Evolutionary conservation across 2,113 vertebrate species (phyloP).

Genomic region (Beaufortia kweichowensis): DNA sequence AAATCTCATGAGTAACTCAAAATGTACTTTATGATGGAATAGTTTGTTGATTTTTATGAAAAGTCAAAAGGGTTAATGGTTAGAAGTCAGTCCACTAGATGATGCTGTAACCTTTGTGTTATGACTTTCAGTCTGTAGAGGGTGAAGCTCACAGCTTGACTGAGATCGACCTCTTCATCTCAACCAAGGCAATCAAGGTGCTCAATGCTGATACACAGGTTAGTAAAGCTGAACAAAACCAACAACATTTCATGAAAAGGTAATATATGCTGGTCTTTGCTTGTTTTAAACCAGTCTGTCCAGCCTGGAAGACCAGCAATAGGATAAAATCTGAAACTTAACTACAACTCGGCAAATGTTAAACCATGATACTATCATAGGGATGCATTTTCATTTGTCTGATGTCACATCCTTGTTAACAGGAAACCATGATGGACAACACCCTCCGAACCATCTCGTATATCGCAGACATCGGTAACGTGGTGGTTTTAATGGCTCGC

Average conservation of each 20-base stretch:
- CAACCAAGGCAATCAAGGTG: conserved; percentile 97
- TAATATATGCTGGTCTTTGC: no score
- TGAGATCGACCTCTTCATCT: conserved; percentile 97
- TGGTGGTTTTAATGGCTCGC: conserved; percentile 95
- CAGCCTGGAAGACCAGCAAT: no score
- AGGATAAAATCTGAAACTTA: no score
- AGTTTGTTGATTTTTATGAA: no score
- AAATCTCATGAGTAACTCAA: not conserved
- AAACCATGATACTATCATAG: no score
- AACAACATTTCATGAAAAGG: not conserved
- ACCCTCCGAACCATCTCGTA: conserved; percentile 97
- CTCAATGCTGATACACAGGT: conserved; percentile 98
- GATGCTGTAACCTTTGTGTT: conserved; percentile 44
- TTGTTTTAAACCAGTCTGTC: no score
- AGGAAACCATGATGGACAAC: conserved; percentile 99
- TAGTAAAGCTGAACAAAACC: conserved; percentile 38
- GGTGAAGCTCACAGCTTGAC: conserved; percentile 89
- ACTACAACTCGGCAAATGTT: no score
- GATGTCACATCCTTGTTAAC: not conserved
- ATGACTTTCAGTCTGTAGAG: conserved; percentile 64
- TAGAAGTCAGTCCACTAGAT: conserved; percentile 48
- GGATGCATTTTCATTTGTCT: not conserved
- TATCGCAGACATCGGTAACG: conserved; percentile 94
- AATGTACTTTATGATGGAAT: no score
- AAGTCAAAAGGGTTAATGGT: not conserved